Base-by-base conservation (phyloP, 2,113 vertebrate species). In the Dipodomys spectabilis region DNA sequence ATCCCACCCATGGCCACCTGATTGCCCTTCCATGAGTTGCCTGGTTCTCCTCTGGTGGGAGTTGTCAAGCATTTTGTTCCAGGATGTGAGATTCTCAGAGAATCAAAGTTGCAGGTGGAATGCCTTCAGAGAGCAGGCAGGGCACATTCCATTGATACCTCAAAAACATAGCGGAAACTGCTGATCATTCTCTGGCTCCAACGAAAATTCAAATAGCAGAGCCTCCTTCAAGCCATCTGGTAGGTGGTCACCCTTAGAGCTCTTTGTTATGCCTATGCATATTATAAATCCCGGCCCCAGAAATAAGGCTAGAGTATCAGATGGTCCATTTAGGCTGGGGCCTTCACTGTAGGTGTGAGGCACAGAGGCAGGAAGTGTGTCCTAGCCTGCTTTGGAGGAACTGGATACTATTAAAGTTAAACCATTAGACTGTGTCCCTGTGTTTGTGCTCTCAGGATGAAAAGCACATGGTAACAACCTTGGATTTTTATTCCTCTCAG, bases 91-190 rank as follows among this genome's bases (percentile, higher is more conserved):
- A 64, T 49, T 94, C 32, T 74, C 53, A 12, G 67, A 81, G 83
- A 88, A 60, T 73, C 86, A 64, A 62, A 69, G 16, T 53, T 73
- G 39, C 49, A 65, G 60, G 18, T 65, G 49, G 35, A 62, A 60
- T 60, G 72, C 64, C 88, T 95, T 75, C 7, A 11, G 9, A 62
- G 49, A 89, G 11, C 68, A 78, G 57, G 57, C 35, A 0, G 7
- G 67, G 53, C 82, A 72, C 10, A 49, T 22, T 88, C 60, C 60
- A 72, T 30, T 91, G 83, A 49, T 74, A 69, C 86, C 89, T 96
- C 85, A 77, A 81, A 93, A 57, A 83, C 9, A 15, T 22, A 77
- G 62, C 78, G 88, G 80, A 93, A 84, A 91, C 6, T 15, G 78
- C 65, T 49, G 86, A 68, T 45, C 23, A 0, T 27, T 73, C 28